A percentile compares a stretch with the other conserved stretches of the same genome.
phyloP scores from a whole-genome alignment of 2,797 vertebrate species.

The Melopsittacus undulatus region DNA sequence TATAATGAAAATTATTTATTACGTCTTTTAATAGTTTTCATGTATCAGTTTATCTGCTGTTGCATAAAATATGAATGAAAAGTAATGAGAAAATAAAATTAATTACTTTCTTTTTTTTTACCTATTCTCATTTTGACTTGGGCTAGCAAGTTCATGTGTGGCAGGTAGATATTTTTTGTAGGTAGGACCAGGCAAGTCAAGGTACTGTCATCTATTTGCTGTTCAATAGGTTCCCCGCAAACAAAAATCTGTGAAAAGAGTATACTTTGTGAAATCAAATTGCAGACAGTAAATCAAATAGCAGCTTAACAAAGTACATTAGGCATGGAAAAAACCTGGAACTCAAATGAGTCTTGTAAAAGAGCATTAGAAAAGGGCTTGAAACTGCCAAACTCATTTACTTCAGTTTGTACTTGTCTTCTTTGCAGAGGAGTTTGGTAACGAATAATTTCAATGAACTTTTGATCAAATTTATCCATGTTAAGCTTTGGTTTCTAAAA shows the following conservation, averaged over 20 bases:
- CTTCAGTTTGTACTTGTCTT: neutral
- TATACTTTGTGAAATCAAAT: neutral
- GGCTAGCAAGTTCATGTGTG: conserved; percentile 83
- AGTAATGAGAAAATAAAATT: neutral
- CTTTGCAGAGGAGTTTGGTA: neutral
- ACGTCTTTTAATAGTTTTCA: neutral
- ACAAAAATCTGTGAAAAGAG: conserved; percentile 76
- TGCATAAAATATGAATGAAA: neutral
- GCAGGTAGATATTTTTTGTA: conserved; percentile 87
- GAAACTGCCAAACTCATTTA: neutral
- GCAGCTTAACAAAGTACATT: neutral
- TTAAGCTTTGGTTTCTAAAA: neutral
- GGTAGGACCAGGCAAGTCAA: conserved; percentile 62
- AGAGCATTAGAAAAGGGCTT: neutral
- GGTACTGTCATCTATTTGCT: conserved; percentile 68
- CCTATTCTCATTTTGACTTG: conserved; percentile 85
- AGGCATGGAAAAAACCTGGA: neutral
- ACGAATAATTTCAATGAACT: neutral
- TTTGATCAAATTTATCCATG: neutral
- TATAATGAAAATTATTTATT: neutral
- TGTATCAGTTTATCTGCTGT: neutral
- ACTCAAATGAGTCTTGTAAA: neutral
- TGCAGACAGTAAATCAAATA: neutral
- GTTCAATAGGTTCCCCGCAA: conserved; percentile 79
- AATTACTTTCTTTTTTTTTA: conserved; percentile 65